phyloP scores from a whole-genome alignment of 30 jellyfish, hydroid and myxozoan species.

The Turritopsis rubra region DNA sequence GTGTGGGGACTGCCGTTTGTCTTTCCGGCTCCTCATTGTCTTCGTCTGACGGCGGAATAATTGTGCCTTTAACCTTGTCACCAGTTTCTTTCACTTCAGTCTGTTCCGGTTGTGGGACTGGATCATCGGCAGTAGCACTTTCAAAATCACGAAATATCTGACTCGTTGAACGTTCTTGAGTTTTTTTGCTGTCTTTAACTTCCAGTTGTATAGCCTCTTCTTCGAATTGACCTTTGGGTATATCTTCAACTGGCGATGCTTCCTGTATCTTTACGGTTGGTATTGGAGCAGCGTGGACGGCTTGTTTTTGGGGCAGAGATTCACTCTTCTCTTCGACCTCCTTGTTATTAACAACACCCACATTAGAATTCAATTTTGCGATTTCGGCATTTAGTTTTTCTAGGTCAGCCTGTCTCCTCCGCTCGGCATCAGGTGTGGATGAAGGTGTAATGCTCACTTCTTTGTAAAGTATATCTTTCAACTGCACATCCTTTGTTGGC shows the following conservation, averaged over 20 bases:
- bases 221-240: not conserved
- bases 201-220: constrained; percentile 15
- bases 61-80: not conserved
- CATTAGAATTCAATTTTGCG: constrained; percentile 21
- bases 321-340: not conserved
- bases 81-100: not conserved
- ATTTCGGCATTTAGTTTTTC: constrained; percentile 28
- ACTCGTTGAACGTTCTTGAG: not conserved
- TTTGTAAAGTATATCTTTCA: constrained; percentile 23
- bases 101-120: not conserved
- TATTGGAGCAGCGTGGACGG: not conserved
- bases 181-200: constrained; percentile 21
- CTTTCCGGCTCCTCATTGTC: not conserved
- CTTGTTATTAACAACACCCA: constrained; percentile 4
- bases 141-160: constrained; percentile 4
- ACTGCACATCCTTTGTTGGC: constrained; percentile 21
- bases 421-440: constrained; percentile 17
- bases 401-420: constrained; percentile 16
- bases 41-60: not conserved
- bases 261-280: not conserved
- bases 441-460: constrained; percentile 19
- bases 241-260: not conserved
- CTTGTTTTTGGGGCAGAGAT: not conserved
- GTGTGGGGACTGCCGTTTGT: not conserved
- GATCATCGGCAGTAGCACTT: not conserved